phyloP scores from a whole-genome alignment of 1,140 invertebrate genomes.

The Drosophila athabasca region DNA sequence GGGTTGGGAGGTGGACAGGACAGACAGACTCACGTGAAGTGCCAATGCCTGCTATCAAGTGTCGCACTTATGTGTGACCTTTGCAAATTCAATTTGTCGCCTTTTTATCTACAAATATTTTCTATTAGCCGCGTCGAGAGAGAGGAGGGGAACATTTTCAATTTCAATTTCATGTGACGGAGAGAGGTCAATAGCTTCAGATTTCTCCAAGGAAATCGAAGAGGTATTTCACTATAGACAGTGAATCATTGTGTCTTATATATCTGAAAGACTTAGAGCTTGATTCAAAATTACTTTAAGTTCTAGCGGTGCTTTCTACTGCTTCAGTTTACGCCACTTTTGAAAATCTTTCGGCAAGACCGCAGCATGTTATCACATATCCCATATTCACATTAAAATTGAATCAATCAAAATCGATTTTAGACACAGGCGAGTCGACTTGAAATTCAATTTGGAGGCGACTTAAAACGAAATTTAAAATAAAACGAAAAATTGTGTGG shows the following conservation, averaged over 20 bases:
- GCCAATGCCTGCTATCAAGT: conserved; percentile 73
- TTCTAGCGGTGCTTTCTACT: too few relatives aligned
- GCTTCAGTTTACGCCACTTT: too few relatives aligned
- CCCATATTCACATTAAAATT: conserved; percentile 25
- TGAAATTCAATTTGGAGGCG: conserved; percentile 38
- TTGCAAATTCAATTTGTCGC: conserved; percentile 81
- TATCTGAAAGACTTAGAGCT: too few relatives aligned
- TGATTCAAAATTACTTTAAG: too few relatives aligned
- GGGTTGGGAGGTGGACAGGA: conserved; percentile 3
- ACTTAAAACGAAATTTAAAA: conserved; percentile 35
- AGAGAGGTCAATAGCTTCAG: conserved; percentile 21
- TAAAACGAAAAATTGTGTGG: background rate
- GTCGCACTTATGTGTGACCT: conserved; percentile 78
- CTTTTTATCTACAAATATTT: conserved; percentile 81
- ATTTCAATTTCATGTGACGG: conserved; percentile 20
- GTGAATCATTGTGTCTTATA: too few relatives aligned
- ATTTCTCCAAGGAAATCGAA: conserved; percentile 8
- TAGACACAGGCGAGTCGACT: conserved; percentile 15
- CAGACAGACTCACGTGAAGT: conserved; percentile 41
- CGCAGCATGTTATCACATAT: too few relatives aligned
- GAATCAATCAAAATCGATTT: conserved; percentile 67
- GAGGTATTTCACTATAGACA: background rate
- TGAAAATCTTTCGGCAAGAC: too few relatives aligned
- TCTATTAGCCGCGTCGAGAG: conserved; percentile 57
- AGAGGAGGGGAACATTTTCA: conserved; percentile 10